Conservation (phyloP, 2,113 vertebrate genomes). For the Toxostoma redivivum region DNA sequence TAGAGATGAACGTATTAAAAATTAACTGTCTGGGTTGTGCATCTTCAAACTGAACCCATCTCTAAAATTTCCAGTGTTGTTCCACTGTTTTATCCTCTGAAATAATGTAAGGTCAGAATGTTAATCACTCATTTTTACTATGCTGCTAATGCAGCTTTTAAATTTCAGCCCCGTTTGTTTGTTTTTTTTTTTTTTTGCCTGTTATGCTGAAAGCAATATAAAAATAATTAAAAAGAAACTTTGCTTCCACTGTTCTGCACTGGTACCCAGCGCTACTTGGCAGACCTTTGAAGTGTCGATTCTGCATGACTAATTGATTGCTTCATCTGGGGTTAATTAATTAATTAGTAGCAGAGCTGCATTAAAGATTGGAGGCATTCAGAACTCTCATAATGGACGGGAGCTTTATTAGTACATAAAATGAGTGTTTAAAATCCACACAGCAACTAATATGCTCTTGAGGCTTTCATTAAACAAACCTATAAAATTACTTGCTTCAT, state of each 20-base stretch:
- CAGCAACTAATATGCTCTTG: slow-evolving; percentile 77
- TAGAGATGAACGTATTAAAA: not conserved
- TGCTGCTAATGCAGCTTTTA: not conserved
- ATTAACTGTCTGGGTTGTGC: not conserved
- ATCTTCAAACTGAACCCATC: not conserved
- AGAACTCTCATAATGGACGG: slow-evolving; percentile 70
- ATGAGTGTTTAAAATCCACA: slow-evolving; percentile 82
- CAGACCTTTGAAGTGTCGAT: slow-evolving; percentile 69
- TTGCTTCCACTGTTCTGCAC: not conserved
- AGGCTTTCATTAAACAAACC: slow-evolving; percentile 99
- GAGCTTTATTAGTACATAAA: slow-evolving; percentile 84
- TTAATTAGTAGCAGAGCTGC: slow-evolving; percentile 84
- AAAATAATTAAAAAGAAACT: slow-evolving; percentile 33
- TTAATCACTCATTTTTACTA: not conserved
- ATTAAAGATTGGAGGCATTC: slow-evolving; percentile 78
- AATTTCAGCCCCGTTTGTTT: not conserved
- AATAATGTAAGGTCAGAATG: not conserved
- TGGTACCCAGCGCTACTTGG: slow-evolving; percentile 22
- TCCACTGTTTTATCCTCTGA: not conserved
- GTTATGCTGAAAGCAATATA: not conserved
- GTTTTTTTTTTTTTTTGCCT: not conserved
- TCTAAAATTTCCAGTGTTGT: not conserved
- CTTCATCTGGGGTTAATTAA: slow-evolving; percentile 86
- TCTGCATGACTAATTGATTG: slow-evolving; percentile 82
- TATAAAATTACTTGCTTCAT: slow-evolving; percentile 99